A percentile compares a stretch with the other conserved stretches of the same genome.
Evolutionary conservation across 2,888 invertebrate genomes (phyloP).

Genomic region (Aspidiotus destructor): DNA sequence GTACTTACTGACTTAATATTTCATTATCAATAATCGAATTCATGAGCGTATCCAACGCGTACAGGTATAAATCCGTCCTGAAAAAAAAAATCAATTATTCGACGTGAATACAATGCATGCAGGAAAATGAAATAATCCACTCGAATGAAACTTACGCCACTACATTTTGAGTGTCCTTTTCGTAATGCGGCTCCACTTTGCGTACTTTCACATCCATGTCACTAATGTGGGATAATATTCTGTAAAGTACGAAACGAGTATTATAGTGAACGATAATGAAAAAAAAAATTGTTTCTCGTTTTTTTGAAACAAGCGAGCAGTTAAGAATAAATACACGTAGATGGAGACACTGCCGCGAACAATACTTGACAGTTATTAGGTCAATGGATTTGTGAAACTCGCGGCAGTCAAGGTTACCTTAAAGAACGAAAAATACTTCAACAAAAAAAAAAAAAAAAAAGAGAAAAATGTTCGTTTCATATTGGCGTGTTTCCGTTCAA

Average conservation of each 20-base stretch:
- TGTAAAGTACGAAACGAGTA: conserved; percentile 39
- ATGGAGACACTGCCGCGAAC: too few relatives aligned
- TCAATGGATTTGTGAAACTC: too few relatives aligned
- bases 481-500: too few relatives aligned
- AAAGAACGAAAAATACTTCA: too few relatives aligned
- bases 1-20: conserved; percentile 60
- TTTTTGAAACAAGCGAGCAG: not conserved
- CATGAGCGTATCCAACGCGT: conserved; percentile 70
- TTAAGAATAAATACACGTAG: too few relatives aligned
- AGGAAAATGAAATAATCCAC: not conserved
- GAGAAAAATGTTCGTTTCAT: too few relatives aligned
- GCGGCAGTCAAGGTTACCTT: too few relatives aligned
- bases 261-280: not conserved
- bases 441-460: too few relatives aligned
- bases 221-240: conserved; percentile 60
- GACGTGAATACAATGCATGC: conserved; percentile 14
- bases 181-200: conserved; percentile 64
- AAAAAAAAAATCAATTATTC: conserved; percentile 39
- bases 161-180: conserved; percentile 54
- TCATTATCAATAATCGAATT: conserved; percentile 75
- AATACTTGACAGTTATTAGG: too few relatives aligned
- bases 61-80: conserved; percentile 77
- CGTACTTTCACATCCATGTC: conserved; percentile 69
- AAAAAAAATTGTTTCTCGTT: not conserved
- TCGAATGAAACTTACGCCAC: conserved; percentile 51